Evolutionary conservation across 1,140 invertebrate species (phyloP).

Genomic region (Lethrus apterus): DNA sequence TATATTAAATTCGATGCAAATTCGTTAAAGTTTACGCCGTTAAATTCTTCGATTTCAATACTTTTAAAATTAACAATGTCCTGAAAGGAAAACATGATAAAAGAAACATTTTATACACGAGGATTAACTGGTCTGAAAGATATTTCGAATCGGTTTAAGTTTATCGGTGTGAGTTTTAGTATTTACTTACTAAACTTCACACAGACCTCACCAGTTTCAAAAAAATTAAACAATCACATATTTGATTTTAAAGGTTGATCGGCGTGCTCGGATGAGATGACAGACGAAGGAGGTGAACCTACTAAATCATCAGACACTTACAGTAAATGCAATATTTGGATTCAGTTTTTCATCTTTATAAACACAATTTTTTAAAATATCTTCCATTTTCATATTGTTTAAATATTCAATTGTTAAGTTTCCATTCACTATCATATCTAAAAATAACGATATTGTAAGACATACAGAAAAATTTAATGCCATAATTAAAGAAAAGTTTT

Average conservation of each 20-base stretch:
- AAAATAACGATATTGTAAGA: constrained; percentile 2
- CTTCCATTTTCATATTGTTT: constrained; percentile 21
- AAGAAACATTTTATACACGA: no score
- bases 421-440: constrained; percentile 16
- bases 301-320: background rate
- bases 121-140: background rate
- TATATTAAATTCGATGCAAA: constrained; percentile 27
- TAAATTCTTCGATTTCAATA: constrained; percentile 28
- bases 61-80: constrained; percentile 26
- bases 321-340: constrained; percentile 1
- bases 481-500: no score
- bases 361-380: constrained; percentile 15
- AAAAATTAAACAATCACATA: no score
- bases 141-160: no score
- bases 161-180: no score
- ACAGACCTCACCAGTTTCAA: no score
- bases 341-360: constrained; percentile 5
- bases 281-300: no score
- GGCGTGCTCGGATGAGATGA: no score
- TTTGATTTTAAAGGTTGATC: no score
- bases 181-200: no score
- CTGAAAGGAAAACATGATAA: constrained; percentile 18
- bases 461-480: no score
- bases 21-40: constrained; percentile 24
- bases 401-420: constrained; percentile 22